These are phyloP conservation scores for Achroia grisella DNA, from an alignment of 1,140 invertebrate species.

Conservation along the genomic window DNA sequence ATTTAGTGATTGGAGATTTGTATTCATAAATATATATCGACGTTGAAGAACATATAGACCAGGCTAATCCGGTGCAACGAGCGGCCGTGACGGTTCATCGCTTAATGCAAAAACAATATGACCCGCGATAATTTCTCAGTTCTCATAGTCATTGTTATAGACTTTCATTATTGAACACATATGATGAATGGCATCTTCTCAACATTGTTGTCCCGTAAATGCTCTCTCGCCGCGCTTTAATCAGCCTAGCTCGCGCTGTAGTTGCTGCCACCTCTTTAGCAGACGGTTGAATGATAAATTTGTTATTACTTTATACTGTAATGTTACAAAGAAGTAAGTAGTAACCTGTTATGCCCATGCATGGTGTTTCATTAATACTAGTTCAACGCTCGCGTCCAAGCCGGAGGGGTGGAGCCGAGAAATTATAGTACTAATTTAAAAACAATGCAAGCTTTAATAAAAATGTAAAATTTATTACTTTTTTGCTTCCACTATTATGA, in stretches of 20 bases:
- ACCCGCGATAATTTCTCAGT: constrained; percentile 40
- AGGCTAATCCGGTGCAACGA: constrained; percentile 8
- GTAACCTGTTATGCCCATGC: constrained; percentile 40
- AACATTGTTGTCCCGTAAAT: constrained; percentile 44
- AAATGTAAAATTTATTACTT: constrained; percentile 38
- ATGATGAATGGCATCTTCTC: constrained; percentile 35
- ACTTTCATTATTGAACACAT: constrained; percentile 54
- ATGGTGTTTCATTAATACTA: constrained; percentile 50
- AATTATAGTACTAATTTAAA: constrained; percentile 34
- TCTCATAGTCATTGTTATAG: constrained; percentile 56
- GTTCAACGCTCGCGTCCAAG: constrained; percentile 9
- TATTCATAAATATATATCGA: no score
- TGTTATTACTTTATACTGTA: constrained; percentile 37
- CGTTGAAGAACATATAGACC: neutral
- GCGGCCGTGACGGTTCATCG: constrained; percentile 9
- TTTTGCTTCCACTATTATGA: constrained; percentile 5
- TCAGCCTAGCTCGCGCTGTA: neutral
- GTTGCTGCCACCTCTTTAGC: neutral
- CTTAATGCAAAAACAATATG: constrained; percentile 27
- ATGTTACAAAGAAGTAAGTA: constrained; percentile 24
- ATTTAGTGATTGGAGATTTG: no score
- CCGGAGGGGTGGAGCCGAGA: constrained; percentile 22
- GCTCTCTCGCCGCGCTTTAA: neutral
- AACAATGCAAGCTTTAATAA: constrained; percentile 35
- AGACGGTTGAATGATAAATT: constrained; percentile 25